Base-by-base conservation (phyloP, 2,113 vertebrate genomes). In the Xiphophorus maculatus region DNA sequence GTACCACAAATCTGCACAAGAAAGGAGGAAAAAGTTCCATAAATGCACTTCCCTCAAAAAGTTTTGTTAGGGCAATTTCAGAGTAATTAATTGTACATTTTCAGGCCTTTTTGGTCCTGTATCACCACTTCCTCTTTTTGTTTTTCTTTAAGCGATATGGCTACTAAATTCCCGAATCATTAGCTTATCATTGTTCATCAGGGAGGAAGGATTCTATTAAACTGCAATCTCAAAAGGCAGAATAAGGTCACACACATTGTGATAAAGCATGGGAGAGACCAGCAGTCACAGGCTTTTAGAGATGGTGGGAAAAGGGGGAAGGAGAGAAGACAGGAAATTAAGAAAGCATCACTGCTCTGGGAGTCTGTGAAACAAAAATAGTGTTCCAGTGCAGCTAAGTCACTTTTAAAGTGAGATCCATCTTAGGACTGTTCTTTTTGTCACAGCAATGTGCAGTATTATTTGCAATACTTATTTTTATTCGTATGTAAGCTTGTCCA, bases 171-270 rank as follows among this genome's bases (percentile, higher is more conserved):
- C 83, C 73, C 72, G 12, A 51, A 80, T 85, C 74, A 90, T 92
- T 84, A 89, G 85, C 90, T 87, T 92, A 90, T 93, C 88, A 73
- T 77, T 75, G 84, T 74, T 83, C 91, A 83, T 87, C 84, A 87
- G 89, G 84, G 89, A 92, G 88, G 82, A 90, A 91, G 79, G 44
- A 66, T 82, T 71, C 83, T 76, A 93, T 91, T 92, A 90, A 90
- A 71, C 73, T 67, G 67, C 74, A 84, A 76, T 88, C 74, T 76
- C 78, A 79, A 75, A 78, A 80, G 73, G 84, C 81, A 58, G 67
- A 79, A 81, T 79, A 86, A 82, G 85, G 84, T 83, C 67, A 62
- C 42, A 74, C n/a, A 77, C 65, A 64, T 71, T 84, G 76, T 44
- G 76, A 88, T 82, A 76, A 88, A 79, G 80, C 71, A 74, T 67